Base-by-base conservation (phyloP, 1,140 invertebrate species). In the Meteorus sp. region DNA sequence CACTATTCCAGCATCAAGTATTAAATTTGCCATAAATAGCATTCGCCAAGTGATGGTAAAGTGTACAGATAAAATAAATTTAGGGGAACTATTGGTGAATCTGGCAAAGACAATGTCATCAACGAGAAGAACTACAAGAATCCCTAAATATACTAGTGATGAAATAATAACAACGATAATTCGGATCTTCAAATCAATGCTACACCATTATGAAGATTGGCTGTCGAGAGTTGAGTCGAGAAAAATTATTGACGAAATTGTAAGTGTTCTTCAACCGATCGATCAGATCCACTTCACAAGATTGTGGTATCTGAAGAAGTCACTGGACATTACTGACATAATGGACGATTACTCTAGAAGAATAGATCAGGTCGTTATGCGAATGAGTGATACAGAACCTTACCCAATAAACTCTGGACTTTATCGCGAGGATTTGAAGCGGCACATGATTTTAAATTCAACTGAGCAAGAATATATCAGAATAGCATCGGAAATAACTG, bases 291-390 rank as follows among this genome's bases (percentile, higher is more conserved):
- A 66, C 15, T 68, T 73, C 9, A 7, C 56, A 0, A 15, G 61
- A 1, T 33, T 60, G 0, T 61, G 62, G 56, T 39, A 39, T 20
- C 17, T 20, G 9, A 19, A 17, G 61, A 37, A 23, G 19, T 15
- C 13, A 11, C 48, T 59, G 0, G 56, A 59, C 37, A 29, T 69
- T 1, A 37, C 56, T 0, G 57, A 68, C 15, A 64, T 74, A 7
- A 63, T 75, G 0, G 50, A 57, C 0, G 70, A 74, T 37, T 78
- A 78, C 22, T 58, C 68, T 15, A 68, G 64, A 56, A 61, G 66
- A n/a, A 56, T 43, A 54, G 25, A 61, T 2, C 56, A 8, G 1
- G 37, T n/a, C 1, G 2, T 51, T 11, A 23, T 25, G 37, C 41
- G 19, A 45, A 0, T 41, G 48, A 11, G 29, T 13, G 62, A 27